Conservation (phyloP, 2,888 invertebrate genomes). For the Melanargia galathea region DNA sequence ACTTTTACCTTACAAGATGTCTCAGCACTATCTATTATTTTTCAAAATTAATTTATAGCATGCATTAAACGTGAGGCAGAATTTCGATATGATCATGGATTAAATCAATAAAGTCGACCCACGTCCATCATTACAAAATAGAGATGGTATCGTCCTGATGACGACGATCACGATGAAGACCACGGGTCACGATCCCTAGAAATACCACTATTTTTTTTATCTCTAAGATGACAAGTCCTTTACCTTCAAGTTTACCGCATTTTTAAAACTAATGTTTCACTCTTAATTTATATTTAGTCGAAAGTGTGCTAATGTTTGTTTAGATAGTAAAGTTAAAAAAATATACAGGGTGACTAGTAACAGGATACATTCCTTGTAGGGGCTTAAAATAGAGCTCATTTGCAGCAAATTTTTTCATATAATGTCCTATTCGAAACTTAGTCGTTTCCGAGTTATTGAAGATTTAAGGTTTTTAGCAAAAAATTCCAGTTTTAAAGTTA, state of each 20-base stretch:
- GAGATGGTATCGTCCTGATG: constrained; percentile 56
- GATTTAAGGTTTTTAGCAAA: too few relatives aligned
- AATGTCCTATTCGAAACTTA: too few relatives aligned
- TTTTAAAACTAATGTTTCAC: background rate
- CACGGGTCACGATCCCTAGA: constrained; percentile 59
- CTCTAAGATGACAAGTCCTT: background rate
- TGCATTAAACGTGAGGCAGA: constrained; percentile 29
- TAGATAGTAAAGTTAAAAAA: too few relatives aligned
- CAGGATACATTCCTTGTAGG: too few relatives aligned
- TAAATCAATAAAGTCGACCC: constrained; percentile 37
- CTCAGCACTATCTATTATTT: background rate
- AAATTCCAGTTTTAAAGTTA: too few relatives aligned
- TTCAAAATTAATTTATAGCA: constrained; percentile 3
- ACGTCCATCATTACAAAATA: constrained; percentile 28
- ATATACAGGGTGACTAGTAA: too few relatives aligned
- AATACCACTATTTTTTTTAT: constrained; percentile 24
- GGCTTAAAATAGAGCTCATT: too few relatives aligned
- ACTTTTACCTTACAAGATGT: background rate
- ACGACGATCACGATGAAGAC: constrained; percentile 47
- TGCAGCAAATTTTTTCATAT: too few relatives aligned
- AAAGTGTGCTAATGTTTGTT: too few relatives aligned
- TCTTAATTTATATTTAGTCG: too few relatives aligned
- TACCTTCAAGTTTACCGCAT: background rate
- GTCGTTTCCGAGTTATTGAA: too few relatives aligned
- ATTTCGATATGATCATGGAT: constrained; percentile 32